Conservation (phyloP, 2,888 invertebrate species). For the Meiosimyza platycephala region DNA sequence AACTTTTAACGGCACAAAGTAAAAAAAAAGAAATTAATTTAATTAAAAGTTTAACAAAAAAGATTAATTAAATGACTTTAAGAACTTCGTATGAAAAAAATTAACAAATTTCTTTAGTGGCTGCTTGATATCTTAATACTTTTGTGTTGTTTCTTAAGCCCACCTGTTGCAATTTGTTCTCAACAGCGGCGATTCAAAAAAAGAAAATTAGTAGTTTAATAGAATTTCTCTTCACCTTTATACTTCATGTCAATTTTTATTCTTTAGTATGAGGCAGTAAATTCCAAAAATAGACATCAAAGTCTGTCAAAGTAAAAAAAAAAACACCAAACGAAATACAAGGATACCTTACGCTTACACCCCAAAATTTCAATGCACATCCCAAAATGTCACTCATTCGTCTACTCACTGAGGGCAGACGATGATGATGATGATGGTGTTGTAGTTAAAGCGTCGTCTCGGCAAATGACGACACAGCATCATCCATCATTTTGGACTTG, state of each 20-base stretch:
- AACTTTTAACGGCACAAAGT: too few relatives aligned
- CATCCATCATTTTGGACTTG: constrained; percentile 68
- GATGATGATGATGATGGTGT: constrained; percentile 7
- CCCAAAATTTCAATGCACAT: constrained; percentile 30
- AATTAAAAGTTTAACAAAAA: too few relatives aligned
- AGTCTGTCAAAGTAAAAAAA: not conserved
- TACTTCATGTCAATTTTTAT: too few relatives aligned
- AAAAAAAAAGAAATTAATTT: too few relatives aligned
- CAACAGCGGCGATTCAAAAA: too few relatives aligned
- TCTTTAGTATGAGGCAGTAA: not conserved
- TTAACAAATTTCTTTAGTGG: too few relatives aligned
- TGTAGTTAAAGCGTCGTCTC: constrained; percentile 42
- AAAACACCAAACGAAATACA: not conserved
- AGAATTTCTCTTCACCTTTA: too few relatives aligned
- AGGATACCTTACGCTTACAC: constrained; percentile 12
- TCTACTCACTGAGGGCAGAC: constrained; percentile 34
- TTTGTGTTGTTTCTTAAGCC: not conserved
- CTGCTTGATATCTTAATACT: too few relatives aligned
- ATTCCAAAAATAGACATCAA: not conserved
- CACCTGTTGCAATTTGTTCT: not conserved
- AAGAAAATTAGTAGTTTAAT: too few relatives aligned
- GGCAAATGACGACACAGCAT: constrained; percentile 57
- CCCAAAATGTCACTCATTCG: constrained; percentile 55
- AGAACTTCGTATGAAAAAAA: too few relatives aligned
- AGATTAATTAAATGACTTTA: too few relatives aligned